Conservation (phyloP, 2,797 vertebrate species). For the Gymnoscopelus braueri region DNA sequence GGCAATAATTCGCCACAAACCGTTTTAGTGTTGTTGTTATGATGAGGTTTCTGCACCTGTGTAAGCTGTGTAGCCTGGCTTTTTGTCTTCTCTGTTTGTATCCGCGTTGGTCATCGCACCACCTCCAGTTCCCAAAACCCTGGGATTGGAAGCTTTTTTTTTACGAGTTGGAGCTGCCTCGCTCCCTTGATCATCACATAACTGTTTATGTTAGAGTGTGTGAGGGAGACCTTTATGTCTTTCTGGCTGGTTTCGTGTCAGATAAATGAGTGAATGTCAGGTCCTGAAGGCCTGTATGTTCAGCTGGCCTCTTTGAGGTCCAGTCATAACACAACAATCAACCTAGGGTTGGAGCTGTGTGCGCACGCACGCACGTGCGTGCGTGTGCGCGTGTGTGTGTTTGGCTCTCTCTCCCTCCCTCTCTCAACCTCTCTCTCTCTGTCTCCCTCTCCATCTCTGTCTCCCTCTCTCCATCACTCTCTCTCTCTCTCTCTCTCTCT, state of each 20-base stretch:
- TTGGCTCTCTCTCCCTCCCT: too few species aligned
- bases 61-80: conserved; percentile 30
- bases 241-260: conserved; percentile 41
- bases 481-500: conserved; percentile 14
- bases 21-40: conserved; percentile 35
- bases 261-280: conserved; percentile 54
- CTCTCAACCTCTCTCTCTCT: conserved; percentile 1
- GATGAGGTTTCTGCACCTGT: conserved; percentile 51
- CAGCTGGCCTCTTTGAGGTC: conserved; percentile 64
- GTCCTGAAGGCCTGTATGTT: conserved; percentile 58
- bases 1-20: not conserved
- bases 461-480: conserved; percentile 11
- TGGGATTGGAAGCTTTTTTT: not conserved
- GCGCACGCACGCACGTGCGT: too few species aligned
- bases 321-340: conserved; percentile 58
- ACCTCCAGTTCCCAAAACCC: conserved; percentile 37
- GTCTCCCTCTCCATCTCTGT: not conserved
- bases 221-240: conserved; percentile 41
- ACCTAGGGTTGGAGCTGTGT: conserved; percentile 48
- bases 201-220: conserved; percentile 16
- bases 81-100: conserved; percentile 30
- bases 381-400: too few species aligned
- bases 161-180: conserved; percentile 14
- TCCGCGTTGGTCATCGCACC: conserved; percentile 38
- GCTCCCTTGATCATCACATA: not conserved